Evolutionary conservation across 2,888 invertebrate species (phyloP), one percentile per base, ranked within the genome.

Genomic region (Craniophora ligustri): DNA sequence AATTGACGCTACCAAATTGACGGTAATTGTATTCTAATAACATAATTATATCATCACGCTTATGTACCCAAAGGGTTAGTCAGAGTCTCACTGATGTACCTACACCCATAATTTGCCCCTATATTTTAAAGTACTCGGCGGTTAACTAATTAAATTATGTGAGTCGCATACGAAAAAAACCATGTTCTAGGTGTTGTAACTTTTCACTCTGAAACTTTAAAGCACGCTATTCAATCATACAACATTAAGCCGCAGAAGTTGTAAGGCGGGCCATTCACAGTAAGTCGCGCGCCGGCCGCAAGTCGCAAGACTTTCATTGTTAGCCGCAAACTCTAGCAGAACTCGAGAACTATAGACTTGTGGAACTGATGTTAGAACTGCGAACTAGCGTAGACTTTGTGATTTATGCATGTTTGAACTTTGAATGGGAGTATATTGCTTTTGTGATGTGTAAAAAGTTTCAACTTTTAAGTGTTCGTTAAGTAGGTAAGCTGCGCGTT

Each of bases 321-420:
- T 59, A 49, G 16, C 42, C 54, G 28, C 72, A 57, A 70, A 72
- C 71, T 72, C 62, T 16, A 48, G 55, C 44, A 38, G 14, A 71
- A 68, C 57, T 68, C 46, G 36, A 54, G 47, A 53, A 65, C 55
- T 57, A 67, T 61, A 57, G 66, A 70, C 59, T 67, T 48, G 53
- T 44, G 42, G 38, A 40, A 45, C 34, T 50, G 38, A 45, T 62
- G 58, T 54, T 54, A 40, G 55, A 40, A 47, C 54, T 64, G 21
- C 42, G 47, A 59, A 47, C 64, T 35, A 18, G 36, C 18, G 51
- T 44, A 59, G 72, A 58, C 65, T 67, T 56, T 34, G 54, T 62
- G 72, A 72, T 68, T 71, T 68, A 71, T 71, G 71, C 66, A 68
- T 47, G 71, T 71, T 60, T 66, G 71, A 68, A 71, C 68, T 71